A percentile compares a stretch with the other conserved stretches of the same genome.
These are phyloP conservation scores for Rhadinocentrus ornatus DNA, from an alignment of 2,797 vertebrate species.

Conservation along the genomic window DNA sequence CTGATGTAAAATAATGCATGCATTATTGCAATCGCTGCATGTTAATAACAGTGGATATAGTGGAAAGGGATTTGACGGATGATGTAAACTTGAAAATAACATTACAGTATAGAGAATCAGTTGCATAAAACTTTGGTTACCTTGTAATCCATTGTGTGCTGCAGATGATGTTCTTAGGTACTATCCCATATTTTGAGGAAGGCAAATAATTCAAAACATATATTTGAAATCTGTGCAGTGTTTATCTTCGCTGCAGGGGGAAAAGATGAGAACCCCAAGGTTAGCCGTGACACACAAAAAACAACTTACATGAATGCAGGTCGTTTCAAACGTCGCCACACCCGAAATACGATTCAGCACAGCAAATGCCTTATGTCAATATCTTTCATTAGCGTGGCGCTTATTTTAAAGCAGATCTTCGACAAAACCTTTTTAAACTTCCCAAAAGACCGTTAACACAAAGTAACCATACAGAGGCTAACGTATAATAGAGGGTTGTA, in stretches of 20 bases:
- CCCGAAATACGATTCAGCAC: slow-evolving; percentile 6
- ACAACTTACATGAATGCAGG: slow-evolving; percentile 16
- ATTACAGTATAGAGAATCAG: neutral
- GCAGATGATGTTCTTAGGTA: slow-evolving; percentile 42
- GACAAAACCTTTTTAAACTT: neutral
- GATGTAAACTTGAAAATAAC: slow-evolving; percentile 12
- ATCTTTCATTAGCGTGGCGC: neutral
- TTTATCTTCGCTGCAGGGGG: slow-evolving; percentile 33
- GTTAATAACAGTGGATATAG: slow-evolving; percentile 1
- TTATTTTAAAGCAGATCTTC: neutral
- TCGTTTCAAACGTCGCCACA: slow-evolving; percentile 29
- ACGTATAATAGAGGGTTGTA: slow-evolving; percentile 1
- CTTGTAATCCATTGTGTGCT: slow-evolving; percentile 66
- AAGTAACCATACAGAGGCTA: neutral
- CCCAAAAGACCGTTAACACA: neutral
- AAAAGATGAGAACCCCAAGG: slow-evolving; percentile 37
- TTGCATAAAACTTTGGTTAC: slow-evolving; percentile 45
- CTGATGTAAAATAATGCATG: slow-evolving; percentile 27
- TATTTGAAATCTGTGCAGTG: slow-evolving; percentile 16
- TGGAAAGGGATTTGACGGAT: slow-evolving; percentile 27
- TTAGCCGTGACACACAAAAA: slow-evolving; percentile 42
- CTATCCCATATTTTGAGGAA: slow-evolving; percentile 37
- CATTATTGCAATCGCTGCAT: neutral
- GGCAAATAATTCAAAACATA: neutral
- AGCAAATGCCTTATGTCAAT: neutral